Evolutionary conservation across 2,113 vertebrate genomes (phyloP).

Genomic region (Pteruthius melanotis): DNA sequence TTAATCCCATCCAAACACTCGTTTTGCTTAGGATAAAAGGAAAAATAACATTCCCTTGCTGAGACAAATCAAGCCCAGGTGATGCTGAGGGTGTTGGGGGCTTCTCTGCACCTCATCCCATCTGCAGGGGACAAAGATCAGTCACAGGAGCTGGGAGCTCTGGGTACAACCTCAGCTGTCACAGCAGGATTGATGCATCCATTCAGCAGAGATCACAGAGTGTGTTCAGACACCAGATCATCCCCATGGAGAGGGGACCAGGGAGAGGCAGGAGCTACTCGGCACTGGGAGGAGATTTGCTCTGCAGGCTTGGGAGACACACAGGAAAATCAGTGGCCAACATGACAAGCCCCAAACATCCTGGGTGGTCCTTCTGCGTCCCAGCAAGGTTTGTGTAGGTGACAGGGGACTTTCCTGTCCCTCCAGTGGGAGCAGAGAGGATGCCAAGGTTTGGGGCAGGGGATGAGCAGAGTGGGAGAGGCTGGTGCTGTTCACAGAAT

Average conservation of each 20-base stretch:
- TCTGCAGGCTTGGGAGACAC: not conserved
- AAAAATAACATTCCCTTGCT: not conserved
- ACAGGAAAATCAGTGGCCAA: not conserved
- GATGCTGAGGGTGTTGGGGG: not conserved
- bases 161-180: not conserved
- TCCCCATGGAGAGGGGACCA: rapidly evolving
- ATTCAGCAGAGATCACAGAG: rapidly evolving
- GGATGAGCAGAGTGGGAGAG: not conserved
- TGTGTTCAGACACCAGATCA: not conserved
- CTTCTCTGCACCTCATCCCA: not conserved
- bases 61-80: not conserved
- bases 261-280: not conserved
- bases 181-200: not conserved
- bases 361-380: not conserved
- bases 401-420: not conserved
- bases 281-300: not conserved
- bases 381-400: not conserved
- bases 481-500: not conserved
- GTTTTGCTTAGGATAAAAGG: not conserved
- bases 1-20: not conserved
- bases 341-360: rapidly evolving
- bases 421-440: not conserved
- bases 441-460: rapidly evolving
- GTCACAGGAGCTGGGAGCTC: not conserved
- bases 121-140: not conserved